These are phyloP conservation scores for Cynopterus brachyotis DNA, from an alignment of 2,113 vertebrate genomes.

Conservation along the genomic window DNA sequence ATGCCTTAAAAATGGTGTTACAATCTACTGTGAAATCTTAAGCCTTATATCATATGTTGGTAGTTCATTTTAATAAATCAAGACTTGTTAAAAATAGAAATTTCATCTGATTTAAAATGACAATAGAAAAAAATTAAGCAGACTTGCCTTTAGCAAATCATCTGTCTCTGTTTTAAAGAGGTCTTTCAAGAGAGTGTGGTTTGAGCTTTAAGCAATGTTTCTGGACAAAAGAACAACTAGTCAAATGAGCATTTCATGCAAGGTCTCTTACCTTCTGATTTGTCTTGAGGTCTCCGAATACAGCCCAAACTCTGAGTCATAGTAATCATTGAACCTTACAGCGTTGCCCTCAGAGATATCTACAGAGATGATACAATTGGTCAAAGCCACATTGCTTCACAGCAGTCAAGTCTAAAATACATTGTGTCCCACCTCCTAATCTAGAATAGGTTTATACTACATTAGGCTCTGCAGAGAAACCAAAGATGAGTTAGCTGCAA, in stretches of 20 bases:
- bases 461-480: neutral
- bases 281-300: neutral
- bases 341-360: neutral
- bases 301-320: neutral
- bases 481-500: neutral
- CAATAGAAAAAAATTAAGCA: slow-evolving; percentile 2
- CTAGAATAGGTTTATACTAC: neutral
- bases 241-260: neutral
- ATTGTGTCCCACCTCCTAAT: neutral
- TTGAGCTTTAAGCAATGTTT: slow-evolving; percentile 15
- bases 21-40: slow-evolving; percentile 27
- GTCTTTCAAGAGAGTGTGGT: neutral
- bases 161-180: neutral
- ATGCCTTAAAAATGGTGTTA: slow-evolving; percentile 38
- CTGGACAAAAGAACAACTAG: neutral
- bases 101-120: slow-evolving; percentile 51
- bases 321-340: neutral
- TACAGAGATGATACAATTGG: neutral
- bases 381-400: neutral
- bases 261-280: neutral
- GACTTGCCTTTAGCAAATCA: slow-evolving; percentile 50
- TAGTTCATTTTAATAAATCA: slow-evolving; percentile 46
- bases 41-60: slow-evolving; percentile 21
- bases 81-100: slow-evolving; percentile 61
- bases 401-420: neutral